Evolutionary conservation across 1,140 invertebrate genomes (phyloP), one percentile per base, ranked within the genome.

Genomic region (Platyscapa corneri): DNA sequence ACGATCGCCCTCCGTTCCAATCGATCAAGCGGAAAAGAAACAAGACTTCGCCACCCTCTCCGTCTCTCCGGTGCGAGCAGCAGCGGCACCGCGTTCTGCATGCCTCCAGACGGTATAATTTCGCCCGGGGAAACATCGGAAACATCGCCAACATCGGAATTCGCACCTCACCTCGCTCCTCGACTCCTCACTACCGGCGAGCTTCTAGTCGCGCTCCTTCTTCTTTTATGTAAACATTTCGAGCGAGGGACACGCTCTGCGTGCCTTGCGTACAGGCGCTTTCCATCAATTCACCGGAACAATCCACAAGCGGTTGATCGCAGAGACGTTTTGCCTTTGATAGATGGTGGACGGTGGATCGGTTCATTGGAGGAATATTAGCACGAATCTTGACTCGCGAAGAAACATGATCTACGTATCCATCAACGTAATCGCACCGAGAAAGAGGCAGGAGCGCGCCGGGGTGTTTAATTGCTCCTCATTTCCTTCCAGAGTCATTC

Each of bases 1-100:
- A 82, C 79, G 42, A 82, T 82, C 42, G 79, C 39, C 79, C 46
- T 60, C 37, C 46, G 49, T 37, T 42, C 70, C 81, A 46, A 75
- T 83, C 67, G 81, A 83, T 83, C 70, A 64, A 60, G 32, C 37
- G 34, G 3, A 75, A 75, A 60, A 60, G 27, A 67, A 80, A 53
- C 46, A 42, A 77, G 46, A 49, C 46, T 23, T 0, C 56, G 56
- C 56, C 56, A 60, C 27, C 23, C 56, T 23, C 56, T 60, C 27
- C 27, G 56, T 23, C 56, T 60, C 20, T 23, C 18, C 49, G 42
- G 12, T 46, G 5, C 42, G 12, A 7, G 49, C 16, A 16, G 49
- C 12, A 53, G 10, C 49, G 12, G 70, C 34, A 0, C 0, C 74
- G n/a, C n/a, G 76, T 78, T 78, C 64, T 78, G 53, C 77, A 37